Evolutionary conservation across 2,797 vertebrate species (phyloP), one percentile per base, ranked within the genome.

Genomic region (Pantherophis vulpinus): DNA sequence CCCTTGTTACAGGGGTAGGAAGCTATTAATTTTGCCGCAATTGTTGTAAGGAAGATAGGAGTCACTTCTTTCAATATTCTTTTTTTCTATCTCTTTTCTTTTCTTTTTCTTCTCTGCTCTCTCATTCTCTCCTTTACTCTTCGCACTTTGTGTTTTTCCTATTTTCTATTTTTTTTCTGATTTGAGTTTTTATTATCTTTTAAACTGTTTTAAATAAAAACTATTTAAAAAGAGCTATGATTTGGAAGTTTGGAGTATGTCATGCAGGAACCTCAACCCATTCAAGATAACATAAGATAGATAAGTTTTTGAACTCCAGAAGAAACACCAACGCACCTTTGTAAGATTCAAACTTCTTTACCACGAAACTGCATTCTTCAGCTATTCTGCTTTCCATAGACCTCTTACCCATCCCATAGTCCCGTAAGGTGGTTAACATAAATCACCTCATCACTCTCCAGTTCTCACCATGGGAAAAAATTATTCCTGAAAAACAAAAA

Each of bases 381-480:
- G 92, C 63, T 87, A 97, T 96, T 42, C 37, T 96, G 27, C 96
- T 91, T 91, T 96, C 97, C 56, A 94, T 92, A 4, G 79, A 37
- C 12, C 5, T 88, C 63, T 92, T 96, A 51, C 95, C 95, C 97
- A 96, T 96, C n/a, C 95, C 95, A 6, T 95, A 95, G n/a, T 97
- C 95, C 27, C 51, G 20, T 12, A 97, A 93, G 1, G 94, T 95
- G 3, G 93, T 94, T 42, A 97, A 42, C 14, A 91, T 95, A 93
- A 97, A 97, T 60, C 95, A 88, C 70, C 97, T 93, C 93, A 97
- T 96, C 42, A 70, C 94, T 94, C 95, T 97, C 96, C 95, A 97
- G 8, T 89, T 94, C 90, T 97, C 95, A 1, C 96, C 96, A 51
- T 95, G 93, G 86, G 93, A 92, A 86, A 97, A 96, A n/a, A n/a